Conservation (phyloP, 2,888 invertebrate species). For the Neoaliturus tenellus region DNA sequence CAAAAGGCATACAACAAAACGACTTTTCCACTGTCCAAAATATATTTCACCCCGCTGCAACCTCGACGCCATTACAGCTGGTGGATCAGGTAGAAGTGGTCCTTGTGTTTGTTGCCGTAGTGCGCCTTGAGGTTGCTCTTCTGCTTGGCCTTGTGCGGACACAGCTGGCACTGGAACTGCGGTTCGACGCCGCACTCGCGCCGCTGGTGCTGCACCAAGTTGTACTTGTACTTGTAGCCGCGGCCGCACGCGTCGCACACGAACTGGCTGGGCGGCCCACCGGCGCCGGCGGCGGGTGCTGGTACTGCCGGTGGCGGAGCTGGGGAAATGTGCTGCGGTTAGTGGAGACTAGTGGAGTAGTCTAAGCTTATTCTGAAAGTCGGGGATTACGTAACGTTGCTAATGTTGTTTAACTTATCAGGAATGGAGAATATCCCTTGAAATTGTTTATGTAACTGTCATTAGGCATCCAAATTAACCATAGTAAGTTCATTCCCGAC, state of each 20-base stretch:
- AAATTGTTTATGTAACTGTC: no score
- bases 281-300: not conserved
- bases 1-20: no score
- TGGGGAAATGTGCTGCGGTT: no score
- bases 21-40: no score
- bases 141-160: conserved; percentile 53
- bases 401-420: no score
- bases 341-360: no score
- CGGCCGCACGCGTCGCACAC: conserved; percentile 35
- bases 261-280: not conserved
- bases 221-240: conserved; percentile 53
- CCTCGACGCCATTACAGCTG: not conserved
- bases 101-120: not conserved
- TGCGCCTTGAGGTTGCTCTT: conserved; percentile 52
- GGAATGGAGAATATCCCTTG: no score
- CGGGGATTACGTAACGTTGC: no score
- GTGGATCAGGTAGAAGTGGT: not conserved
- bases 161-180: conserved; percentile 67
- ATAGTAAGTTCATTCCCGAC: no score
- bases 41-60: no score
- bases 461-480: no score
- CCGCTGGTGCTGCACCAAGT: conserved; percentile 70
- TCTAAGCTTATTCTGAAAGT: no score
- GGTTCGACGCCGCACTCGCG: conserved; percentile 72
- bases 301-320: not conserved